Base-by-base conservation (phyloP, 2,888 invertebrate species). In the Ophion slaviceki region DNA sequence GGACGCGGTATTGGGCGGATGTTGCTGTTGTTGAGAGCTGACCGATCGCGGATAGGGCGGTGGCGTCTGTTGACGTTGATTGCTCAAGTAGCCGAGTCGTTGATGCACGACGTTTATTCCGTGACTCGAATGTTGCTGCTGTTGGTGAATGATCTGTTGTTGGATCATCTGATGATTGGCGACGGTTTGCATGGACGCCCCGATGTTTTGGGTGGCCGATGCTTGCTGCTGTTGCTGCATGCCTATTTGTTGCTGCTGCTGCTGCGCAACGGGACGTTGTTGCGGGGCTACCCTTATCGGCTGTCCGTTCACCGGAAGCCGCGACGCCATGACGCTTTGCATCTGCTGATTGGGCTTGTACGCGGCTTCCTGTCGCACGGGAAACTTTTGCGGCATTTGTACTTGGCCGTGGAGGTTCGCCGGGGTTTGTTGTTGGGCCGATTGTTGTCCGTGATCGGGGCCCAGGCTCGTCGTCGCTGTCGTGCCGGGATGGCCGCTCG, bases 31-130 rank as follows among this genome's bases (percentile, higher is more conserved):
- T 71, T 79, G 85, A 40, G 91, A 87, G 76, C 89, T 90, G 24
- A 92, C 89, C 86, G 92, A 90, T 79, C 91, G 89, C 45, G 94
- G 94, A 94, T 95, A 95, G 94, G 93, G 95, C 93, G 92, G 90
- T 47, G 91, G 91, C 28, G 91, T 94, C 92, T 90, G 94, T 90
- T 86, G 94, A 89, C 87, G 92, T 81, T 93, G 93, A 82, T 91
- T 92, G 61, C 84, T 88, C 85, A 93, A 88, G 88, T 91, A 93
- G 71, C 92, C 90, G 74, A 93, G 88, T 87, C 93, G 87, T 86
- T 94, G 93, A 70, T 93, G 93, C 59, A 91, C 90, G n/a, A 91
- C 90, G 81, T 88, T 92, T 47, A 92, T 85, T 71, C 91, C 91
- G 67, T 70, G 14, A 64, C 75, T 53, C 40, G 68, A n/a, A 32